Conservation (phyloP, 2,797 vertebrate species). For the Tachyglossus aculeatus region DNA sequence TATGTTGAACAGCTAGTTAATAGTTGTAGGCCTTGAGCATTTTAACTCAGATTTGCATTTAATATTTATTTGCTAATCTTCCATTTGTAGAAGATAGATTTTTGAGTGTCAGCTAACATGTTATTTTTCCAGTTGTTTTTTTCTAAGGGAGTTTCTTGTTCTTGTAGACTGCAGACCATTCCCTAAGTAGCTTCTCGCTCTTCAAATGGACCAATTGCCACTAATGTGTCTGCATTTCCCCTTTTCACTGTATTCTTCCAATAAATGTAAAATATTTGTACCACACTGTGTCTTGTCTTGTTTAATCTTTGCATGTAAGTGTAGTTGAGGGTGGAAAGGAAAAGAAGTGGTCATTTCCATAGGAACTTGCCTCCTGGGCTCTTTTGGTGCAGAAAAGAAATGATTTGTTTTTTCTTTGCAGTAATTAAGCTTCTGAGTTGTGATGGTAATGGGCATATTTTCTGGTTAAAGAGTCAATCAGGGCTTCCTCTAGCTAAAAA, state of each 20-base stretch:
- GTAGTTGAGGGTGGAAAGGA: constrained; percentile 18
- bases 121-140: constrained; percentile 60
- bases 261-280: constrained; percentile 83
- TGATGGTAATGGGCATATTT: constrained; percentile 19
- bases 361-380: constrained; percentile 24
- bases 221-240: constrained; percentile 61
- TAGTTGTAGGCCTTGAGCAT: constrained; percentile 58
- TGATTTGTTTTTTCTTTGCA: constrained; percentile 32
- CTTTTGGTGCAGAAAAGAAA: constrained; percentile 29
- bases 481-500: neutral
- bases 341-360: constrained; percentile 15
- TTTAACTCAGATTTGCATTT: constrained; percentile 72
- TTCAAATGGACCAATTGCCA: constrained; percentile 68
- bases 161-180: constrained; percentile 62
- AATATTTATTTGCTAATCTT: constrained; percentile 79
- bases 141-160: constrained; percentile 50
- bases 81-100: constrained; percentile 63
- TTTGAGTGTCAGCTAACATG: constrained; percentile 67
- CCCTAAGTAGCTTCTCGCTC: constrained; percentile 60
- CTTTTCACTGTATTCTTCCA: constrained; percentile 80
- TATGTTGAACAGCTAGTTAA: constrained; percentile 46
- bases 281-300: constrained; percentile 45
- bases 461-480: neutral
- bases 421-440: constrained; percentile 42
- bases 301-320: constrained; percentile 34